Evolutionary conservation across 2,113 vertebrate species (phyloP), one percentile per base, ranked within the genome.

Genomic region (Antennarius striatus): DNA sequence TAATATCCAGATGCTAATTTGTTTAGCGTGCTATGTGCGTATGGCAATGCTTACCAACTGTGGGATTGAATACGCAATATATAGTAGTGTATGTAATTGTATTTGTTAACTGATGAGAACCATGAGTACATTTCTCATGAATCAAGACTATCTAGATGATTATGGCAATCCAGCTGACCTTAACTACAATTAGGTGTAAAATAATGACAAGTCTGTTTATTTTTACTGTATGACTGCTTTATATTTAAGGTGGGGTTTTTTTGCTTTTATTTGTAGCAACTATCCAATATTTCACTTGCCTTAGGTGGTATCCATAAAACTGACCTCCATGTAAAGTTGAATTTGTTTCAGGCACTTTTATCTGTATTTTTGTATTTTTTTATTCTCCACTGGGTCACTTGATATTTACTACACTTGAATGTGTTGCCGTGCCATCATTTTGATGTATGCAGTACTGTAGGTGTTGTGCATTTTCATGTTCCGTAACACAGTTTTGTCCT

Each of bases 341-440:
- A 75, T 80, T 80, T 81, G 54, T 89, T 86, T 74, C 80, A 65
- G 73, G 71, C 79, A 82, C 77, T 82, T 86, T 85, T 82, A 74
- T 66, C 78, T 60, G 71, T 51, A 64, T 83, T 82, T 22, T 86
- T 86, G 55, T 82, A 80, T 51, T 78, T 65, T 17, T 69, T 42
- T 1, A 46, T 71, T 50, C 56, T 74, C 39, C 14, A 49, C 51
- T 68, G 32, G 66, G 79, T 17, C 47, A 50, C 52, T 48, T 59
- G 22, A 62, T 57, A 71, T 77, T 78, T 55, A 69, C 50, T 66
- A 69, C 58, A 14, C 69, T 1, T 52, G 3, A 64, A 70, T 48
- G 62, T 70, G 66, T 82, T 80, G 51, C 62, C 45, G 62, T 51
- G 40, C n/a, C 15, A 53, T 46, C 46, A 73, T 71, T 70, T 69